Base-by-base conservation (phyloP, 2,113 vertebrate genomes). In the Sinosuthora webbiana region DNA sequence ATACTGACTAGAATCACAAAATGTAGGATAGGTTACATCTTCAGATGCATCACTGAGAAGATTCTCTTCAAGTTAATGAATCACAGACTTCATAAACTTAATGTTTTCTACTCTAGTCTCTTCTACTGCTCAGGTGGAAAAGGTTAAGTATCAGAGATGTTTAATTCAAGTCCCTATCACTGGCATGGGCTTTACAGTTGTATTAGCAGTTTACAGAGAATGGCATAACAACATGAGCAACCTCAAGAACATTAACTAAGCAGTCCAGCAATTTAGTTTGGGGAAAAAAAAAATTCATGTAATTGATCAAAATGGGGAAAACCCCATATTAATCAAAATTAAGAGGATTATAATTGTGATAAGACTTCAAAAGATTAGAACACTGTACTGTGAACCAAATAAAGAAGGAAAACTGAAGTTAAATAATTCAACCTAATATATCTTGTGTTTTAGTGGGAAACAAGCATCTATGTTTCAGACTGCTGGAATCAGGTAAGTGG, bases 211-310 rank as follows among this genome's bases (percentile, higher is more conserved):
- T 91, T 82, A 44, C 23, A 78, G 65, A 75, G 27, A 84, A 35
- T 15, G 44, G 1, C 16, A 31, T 22, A 52, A 22, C 21, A 68
- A 33, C 12, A 21, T 41, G 14, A 82, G 25, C 12, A 52, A 60
- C 11, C 7, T 60, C 33, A n/a, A 64, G 10, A 59, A 8, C 31
- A 68, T 73, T 83, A 79, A 45, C 27, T 59, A 50, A 75, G 7
- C 6, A 78, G 33, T 67, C 16, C 13, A 68, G 2, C 1, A 91
- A 49, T 53, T 80, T 86, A 52, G 3, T 55, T 4, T 13, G 5
- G 4, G 9, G 0, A 8, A 52, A 57, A 71, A 57, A 13, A 13
- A 0, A 41, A 41, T 1, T 2, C 9, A 28, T 35, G 1, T 25
- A 20, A 19, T 39, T 47, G 27, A 55, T 55, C 22, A 55, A 90